These are phyloP conservation scores for Illadopsis cleaveri DNA, from an alignment of 2,113 vertebrate genomes.

Conservation along the genomic window DNA sequence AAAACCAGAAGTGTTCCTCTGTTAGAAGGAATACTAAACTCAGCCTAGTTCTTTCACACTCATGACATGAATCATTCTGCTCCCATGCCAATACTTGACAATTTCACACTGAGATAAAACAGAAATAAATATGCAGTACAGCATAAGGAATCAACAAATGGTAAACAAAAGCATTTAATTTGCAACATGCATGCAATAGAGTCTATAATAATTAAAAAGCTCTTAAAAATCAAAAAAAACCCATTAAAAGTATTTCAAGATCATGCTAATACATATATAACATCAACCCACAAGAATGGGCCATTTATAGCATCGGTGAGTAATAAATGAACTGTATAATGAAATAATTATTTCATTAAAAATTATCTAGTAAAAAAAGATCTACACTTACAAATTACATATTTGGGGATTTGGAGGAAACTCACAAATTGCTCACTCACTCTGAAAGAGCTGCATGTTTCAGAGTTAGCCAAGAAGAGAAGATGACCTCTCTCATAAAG, in stretches of 20 bases:
- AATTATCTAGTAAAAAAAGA: neutral
- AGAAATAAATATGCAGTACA: neutral
- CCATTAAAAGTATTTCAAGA: neutral
- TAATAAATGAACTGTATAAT: neutral
- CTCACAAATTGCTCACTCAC: neutral
- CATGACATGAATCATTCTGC: neutral
- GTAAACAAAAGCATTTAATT: neutral
- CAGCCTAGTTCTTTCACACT: neutral
- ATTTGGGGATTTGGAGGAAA: neutral
- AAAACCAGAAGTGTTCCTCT: neutral
- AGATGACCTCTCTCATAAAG: neutral
- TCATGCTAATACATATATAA: neutral
- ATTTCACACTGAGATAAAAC: neutral
- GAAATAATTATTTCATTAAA: slow-evolving; percentile 13
- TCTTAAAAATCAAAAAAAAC: neutral
- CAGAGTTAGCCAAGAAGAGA: neutral
- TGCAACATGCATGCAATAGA: neutral
- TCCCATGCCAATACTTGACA: neutral
- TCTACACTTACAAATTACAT: neutral
- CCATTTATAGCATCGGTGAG: neutral
- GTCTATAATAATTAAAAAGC: neutral
- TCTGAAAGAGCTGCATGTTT: neutral
- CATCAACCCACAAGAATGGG: slow-evolving; percentile 2
- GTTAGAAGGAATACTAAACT: neutral
- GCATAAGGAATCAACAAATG: neutral